Evolutionary conservation across 1,140 invertebrate genomes (phyloP), one percentile per base, ranked within the genome.

Genomic region (Spodoptera frugiperda): DNA sequence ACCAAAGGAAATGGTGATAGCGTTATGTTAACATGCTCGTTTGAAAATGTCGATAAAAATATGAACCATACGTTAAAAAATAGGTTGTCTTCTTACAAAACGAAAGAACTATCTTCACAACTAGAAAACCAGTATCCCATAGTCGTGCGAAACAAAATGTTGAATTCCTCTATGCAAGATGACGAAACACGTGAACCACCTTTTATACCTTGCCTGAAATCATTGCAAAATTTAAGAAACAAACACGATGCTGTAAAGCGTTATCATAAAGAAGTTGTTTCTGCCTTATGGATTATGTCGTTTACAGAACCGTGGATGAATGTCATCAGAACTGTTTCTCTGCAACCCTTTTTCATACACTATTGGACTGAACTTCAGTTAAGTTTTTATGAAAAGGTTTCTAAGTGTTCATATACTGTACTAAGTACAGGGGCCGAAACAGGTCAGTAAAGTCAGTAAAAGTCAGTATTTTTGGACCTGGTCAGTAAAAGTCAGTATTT

Each of bases 271-370:
- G 10, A 9, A 55, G 53, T 55, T 21, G 53, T 55, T 25, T 55
- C 15, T 8, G 53, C 53, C 53, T 25, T 55, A 55, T 55, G 53
- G 53, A 55, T 55, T 25, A 54, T 54, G 53, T 25, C 19, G 19
- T 55, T 25, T 55, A 55, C 53, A 55, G 19, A 55, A 55, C 53
- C 53, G 53, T 54, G 51, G 51, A n/a, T 54, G n/a, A 54, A 54
- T n/a, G 51, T 54, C 51, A 54, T 54, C 17, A 54, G 51, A 54
- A 54, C 51, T 54, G 51, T 54, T 19, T 54, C 17, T 19, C 15
- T 54, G 15, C 51, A 54, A 54, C 51, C 51, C 51, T 54, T 54
- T 54, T 54, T 54, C 17, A 54, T 19, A 19, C 51, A 54, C 17
- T 54, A 54, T 19, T 54, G 51, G 51, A 54, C 51, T n/a, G 51